Evolutionary conservation across 2,797 vertebrate genomes (phyloP).

Genomic region (Hypotaenidia okinawae): DNA sequence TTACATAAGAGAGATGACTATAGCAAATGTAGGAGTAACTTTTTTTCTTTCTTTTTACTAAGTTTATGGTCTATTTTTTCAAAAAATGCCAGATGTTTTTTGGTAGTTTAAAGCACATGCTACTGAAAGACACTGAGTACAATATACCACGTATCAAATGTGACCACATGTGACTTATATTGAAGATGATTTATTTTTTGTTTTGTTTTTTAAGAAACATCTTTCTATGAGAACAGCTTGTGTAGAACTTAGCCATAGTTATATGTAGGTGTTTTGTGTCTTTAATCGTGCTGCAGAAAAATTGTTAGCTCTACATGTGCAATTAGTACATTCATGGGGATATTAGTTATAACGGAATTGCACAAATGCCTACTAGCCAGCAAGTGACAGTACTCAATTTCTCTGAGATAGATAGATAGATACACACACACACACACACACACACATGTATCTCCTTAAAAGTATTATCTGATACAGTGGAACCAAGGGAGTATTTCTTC

Average conservation of each 20-base stretch:
- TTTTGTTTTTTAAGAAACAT: neutral
- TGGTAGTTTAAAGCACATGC: neutral
- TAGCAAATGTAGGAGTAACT: neutral
- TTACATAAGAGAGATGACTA: neutral
- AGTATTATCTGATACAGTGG: neutral
- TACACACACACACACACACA: too few species aligned
- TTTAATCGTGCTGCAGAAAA: neutral
- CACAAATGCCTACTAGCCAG: neutral
- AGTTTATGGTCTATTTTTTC: neutral
- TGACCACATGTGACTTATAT: neutral
- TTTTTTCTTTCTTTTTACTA: neutral
- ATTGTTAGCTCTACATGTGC: neutral
- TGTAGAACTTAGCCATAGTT: neutral
- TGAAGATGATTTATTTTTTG: neutral
- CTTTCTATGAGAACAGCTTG: neutral
- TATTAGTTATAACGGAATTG: constrained; percentile 15
- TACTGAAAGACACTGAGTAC: neutral
- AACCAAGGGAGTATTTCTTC: neutral
- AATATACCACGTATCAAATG: neutral
- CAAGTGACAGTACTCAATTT: neutral
- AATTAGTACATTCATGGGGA: constrained; percentile 24
- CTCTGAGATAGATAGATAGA: neutral
- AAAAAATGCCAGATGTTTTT: neutral
- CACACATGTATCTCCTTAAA: neutral
- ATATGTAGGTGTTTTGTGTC: neutral